Conservation (phyloP, 2,888 invertebrate genomes). For the Stegophylla sp. region DNA sequence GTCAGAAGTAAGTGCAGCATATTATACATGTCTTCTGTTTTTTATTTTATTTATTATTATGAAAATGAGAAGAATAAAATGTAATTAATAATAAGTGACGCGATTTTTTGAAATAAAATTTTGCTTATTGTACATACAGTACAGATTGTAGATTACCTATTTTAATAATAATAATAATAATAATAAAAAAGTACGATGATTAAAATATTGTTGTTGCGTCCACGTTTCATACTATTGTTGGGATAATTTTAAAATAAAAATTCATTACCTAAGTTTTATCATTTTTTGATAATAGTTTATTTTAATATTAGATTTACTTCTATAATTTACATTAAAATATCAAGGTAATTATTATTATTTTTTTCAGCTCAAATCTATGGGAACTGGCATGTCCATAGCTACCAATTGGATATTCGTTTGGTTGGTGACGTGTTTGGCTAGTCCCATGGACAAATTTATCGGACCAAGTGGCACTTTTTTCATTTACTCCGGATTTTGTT, state of each 20-base stretch:
- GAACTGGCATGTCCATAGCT: slow-evolving; percentile 78
- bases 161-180: neutral
- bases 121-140: too few relatives aligned
- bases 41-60: too few relatives aligned
- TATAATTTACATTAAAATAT: too few relatives aligned
- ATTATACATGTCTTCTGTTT: too few relatives aligned
- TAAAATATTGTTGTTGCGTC: too few relatives aligned
- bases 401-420: slow-evolving; percentile 80
- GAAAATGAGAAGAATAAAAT: too few relatives aligned
- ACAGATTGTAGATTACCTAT: neutral
- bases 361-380: slow-evolving; percentile 69
- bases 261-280: neutral
- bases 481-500: slow-evolving; percentile 72
- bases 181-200: neutral
- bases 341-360: too few relatives aligned
- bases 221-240: neutral
- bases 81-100: too few relatives aligned
- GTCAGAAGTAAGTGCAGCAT: slow-evolving; percentile 67
- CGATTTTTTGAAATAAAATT: too few relatives aligned
- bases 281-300: neutral
- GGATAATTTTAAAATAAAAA: neutral
- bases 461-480: slow-evolving; percentile 73
- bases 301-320: neutral
- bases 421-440: slow-evolving; percentile 69
- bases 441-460: slow-evolving; percentile 68